phyloP scores from a whole-genome alignment of 2,113 vertebrate genomes.

The Oxygymnocypris stewartii region DNA sequence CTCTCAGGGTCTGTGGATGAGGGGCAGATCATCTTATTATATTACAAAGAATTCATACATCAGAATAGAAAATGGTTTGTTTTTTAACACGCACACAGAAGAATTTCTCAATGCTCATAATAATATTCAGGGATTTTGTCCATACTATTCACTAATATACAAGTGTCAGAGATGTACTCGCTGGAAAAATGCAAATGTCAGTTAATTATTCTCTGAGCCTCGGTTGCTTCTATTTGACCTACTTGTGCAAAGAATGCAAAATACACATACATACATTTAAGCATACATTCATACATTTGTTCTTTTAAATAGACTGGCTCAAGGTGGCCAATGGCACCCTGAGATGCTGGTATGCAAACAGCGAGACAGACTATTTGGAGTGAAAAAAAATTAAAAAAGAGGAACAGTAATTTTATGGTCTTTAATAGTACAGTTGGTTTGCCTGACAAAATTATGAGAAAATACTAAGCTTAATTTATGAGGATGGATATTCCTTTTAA shows the following conservation, averaged over 20 bases:
- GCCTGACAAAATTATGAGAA: constrained; percentile 13
- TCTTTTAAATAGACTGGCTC: constrained; percentile 15
- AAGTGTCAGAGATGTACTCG: not conserved
- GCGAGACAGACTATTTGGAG: not conserved
- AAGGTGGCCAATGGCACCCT: constrained; percentile 22
- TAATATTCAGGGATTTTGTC: not conserved
- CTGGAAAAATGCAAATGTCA: constrained; percentile 31
- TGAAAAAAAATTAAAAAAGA: not conserved
- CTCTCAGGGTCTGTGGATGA: constrained; percentile 84
- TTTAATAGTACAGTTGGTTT: not conserved
- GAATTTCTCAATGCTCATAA: not conserved
- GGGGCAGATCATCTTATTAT: not conserved
- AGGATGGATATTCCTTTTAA: not conserved
- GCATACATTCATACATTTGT: not conserved
- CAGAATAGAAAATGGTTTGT: not conserved
- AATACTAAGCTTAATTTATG: not conserved
- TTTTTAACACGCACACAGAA: not conserved
- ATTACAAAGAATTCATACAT: not conserved
- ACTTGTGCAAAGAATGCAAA: constrained; percentile 47
- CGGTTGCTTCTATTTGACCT: constrained; percentile 55
- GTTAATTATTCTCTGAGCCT: constrained; percentile 32
- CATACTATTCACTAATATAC: not conserved
- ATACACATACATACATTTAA: not conserved
- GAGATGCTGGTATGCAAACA: not conserved
- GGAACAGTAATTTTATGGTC: not conserved